phyloP scores from a whole-genome alignment of 2,113 vertebrate genomes.

The Synodontis membranacea region DNA sequence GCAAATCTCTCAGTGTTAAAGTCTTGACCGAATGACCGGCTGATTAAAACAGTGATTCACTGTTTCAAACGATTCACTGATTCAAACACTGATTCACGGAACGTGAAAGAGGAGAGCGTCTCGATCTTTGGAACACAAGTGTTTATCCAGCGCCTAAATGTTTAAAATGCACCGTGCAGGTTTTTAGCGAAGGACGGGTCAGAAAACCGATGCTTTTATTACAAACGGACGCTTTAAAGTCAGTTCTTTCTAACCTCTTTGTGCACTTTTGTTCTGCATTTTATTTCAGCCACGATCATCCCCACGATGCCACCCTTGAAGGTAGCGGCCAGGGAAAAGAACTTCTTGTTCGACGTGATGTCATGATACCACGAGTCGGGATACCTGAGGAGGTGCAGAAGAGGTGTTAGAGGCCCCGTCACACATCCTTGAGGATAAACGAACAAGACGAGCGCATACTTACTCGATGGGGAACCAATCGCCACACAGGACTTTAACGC shows the following conservation, averaged over 20 bases:
- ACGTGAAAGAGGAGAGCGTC: background rate
- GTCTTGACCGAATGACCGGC: background rate
- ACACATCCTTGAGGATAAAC: background rate
- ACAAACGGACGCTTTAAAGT: background rate
- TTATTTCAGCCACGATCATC: conserved; percentile 99
- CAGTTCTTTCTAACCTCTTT: conserved; percentile 89
- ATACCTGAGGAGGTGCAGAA: conserved; percentile 77
- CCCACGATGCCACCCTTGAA: conserved; percentile 93
- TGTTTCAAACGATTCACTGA: background rate
- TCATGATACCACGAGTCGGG: conserved; percentile 99
- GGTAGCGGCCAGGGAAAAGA: conserved; percentile 96
- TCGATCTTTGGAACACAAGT: background rate
- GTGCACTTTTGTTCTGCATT: conserved; percentile 95
- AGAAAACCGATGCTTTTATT: background rate
- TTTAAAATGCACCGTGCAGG: background rate
- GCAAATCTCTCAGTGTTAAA: background rate
- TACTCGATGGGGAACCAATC: conserved; percentile 99
- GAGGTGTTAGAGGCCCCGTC: background rate
- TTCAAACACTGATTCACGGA: background rate
- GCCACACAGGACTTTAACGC: conserved; percentile 91
- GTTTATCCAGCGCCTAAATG: background rate
- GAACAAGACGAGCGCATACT: conserved; percentile 52
- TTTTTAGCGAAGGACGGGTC: background rate
- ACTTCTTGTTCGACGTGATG: conserved; percentile 99
- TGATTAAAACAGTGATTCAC: background rate